Base-by-base conservation (phyloP, 2,888 invertebrate genomes). In the Allophyes oxyacanthae region DNA sequence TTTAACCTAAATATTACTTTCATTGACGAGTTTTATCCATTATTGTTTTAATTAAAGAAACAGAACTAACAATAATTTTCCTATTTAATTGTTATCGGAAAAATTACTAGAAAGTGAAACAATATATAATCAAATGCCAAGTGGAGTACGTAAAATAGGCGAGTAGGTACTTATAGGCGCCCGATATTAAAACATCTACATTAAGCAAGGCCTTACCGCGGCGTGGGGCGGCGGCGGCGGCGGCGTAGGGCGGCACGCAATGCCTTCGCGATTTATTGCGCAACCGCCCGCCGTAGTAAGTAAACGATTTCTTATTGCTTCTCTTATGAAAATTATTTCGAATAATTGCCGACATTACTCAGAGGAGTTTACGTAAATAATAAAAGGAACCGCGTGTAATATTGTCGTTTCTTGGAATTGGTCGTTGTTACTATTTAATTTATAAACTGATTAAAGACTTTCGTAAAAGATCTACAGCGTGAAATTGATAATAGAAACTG, bases 301-400 rank as follows among this genome's bases (percentile, higher is more conserved):
- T 49, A 65, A 61, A 55, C 46, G 67, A 43, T 55, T 61, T 51
- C 50, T 66, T 65, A 65, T 61, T 66, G 55, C 55, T 65, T 9
- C 28, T 46, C 46, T 65, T 61, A 61, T 40, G 25, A 44, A 61
- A 46, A 51, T 41, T 36, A 61, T 55, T 28, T 40, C 42, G 44
- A 61, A 44, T 61, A 48, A 66, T 55, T 56, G 36, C 50, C 38
- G 40, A 46, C 42, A 66, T 55, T 55, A 55, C 20, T 61, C 50
- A 40, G 34, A n/a, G 26, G 20, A 14, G 37, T n/a, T 15, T 55
- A 38, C 43, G 13, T 37, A 40, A 3, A 55, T 66, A 37, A 46
- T 48, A 48, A 20, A 55, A 46, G 11, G 11, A 26, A 25, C 10
- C 6, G 33, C 36, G 14, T n/a, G 14, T 34, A 38, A 28, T 28